Evolutionary conservation across 2,113 vertebrate genomes (phyloP), one percentile per base, ranked within the genome.

Genomic region (Macquaria ambigua): DNA sequence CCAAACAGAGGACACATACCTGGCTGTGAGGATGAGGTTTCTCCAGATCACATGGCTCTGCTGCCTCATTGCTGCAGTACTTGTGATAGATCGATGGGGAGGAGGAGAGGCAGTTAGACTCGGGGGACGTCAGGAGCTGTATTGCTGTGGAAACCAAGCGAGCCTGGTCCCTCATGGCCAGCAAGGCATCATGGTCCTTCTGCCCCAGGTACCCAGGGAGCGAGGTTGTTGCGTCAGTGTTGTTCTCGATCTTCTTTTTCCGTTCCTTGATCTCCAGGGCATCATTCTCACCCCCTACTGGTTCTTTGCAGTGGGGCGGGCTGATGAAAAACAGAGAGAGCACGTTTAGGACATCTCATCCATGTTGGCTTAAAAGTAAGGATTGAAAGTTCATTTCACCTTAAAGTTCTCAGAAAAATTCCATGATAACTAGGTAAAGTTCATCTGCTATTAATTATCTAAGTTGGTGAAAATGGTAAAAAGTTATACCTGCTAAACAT

Each of bases 141-240:
- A 99, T 99, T 1, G 97, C 98, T 75, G 97, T 97, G 92, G 95
- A 97, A 94, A 99, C 96, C 31, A 99, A 93, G 0, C 90, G 94
- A 0, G 97, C 98, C 94, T 99, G 98, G 86, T 99, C 97, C 84
- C 96, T 95, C 79, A 98, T 96, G 84, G 96, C 96, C 10, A 97
- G 93, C 81, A 99, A 94, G 12, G 83, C 95, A 80, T 98, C 96
- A 3, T 95, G 93, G 90, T 98, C 97, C 87, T 97, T 97, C 69
- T 94, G 88, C 75, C 94, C 96, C 82, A 96, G 93, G 82, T 96
- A 92, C 62, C 37, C 77, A 4, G 81, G 76, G 61, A 89, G 82
- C 0, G 85, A 84, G 34, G 86, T 8, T 39, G 77, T n/a, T 37
- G 82, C 28, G 34, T 88, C 90, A 92, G 95, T 74, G 78, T 88